Base-by-base conservation (phyloP, 2,797 vertebrate genomes). In the Tapirus indicus region DNA sequence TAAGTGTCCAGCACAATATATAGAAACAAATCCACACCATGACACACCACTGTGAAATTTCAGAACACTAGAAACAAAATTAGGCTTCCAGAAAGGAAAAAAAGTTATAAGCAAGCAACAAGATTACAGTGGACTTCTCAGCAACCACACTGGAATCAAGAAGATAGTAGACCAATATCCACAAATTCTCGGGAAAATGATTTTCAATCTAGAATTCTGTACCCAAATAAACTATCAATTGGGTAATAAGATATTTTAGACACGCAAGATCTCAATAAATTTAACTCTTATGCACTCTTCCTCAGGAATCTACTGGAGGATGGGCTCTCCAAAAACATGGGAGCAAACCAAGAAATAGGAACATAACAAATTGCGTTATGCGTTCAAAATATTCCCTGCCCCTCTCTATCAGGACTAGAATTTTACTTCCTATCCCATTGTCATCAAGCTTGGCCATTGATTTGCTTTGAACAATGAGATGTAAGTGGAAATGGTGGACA, bases 21-120 rank as follows among this genome's bases (percentile, higher is more conserved):
- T 29, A 86, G 86, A 88, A 96, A 91, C 35, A 91, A 95, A 88
- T 77, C 23, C 38, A 66, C 13, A 68, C 52, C 38, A 29, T 41
- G 23, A 97, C 78, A 91, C 13, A 44, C 9, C 23, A 69, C 35
- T 64, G 66, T 88, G 60, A 97, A 84, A 88, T 91, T 93, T 97
- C 58, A 93, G 56, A 93, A 84, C 23, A 23, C 10, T 14, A 77
- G 21, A 12, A 77, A 85, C 27, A 72, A 78, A 92, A 71, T 44
- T 29, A 84, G 47, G 4, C 27, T 74, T 80, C 25, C 27, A 80
- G 35, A 92, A 79, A 64, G 52, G 7, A 68, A 74, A 91, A 72
- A 89, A 78, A 38, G 7, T 60, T 85, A 68, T 49, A 92, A 88
- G 77, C 4, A 54, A 91, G 32, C 27, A 49, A 79, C 47, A 23